These are phyloP conservation scores for Peromyscus leucopus DNA, from an alignment of 2,113 vertebrate species.

Conservation along the genomic window DNA sequence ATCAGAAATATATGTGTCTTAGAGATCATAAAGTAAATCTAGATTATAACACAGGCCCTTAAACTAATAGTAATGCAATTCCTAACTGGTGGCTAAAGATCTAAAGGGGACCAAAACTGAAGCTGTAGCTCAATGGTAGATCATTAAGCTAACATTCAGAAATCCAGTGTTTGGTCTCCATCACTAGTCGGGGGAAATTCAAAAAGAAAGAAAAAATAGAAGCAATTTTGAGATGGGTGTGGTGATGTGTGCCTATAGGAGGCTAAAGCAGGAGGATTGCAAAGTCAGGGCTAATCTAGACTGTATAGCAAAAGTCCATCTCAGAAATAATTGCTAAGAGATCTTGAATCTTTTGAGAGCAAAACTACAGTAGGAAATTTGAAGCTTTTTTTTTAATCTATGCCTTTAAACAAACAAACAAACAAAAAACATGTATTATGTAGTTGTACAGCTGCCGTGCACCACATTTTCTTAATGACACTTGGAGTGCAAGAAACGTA, in stretches of 20 bases:
- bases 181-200: neutral
- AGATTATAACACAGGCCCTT: slow-evolving; percentile 12
- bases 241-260: neutral
- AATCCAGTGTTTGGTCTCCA: neutral
- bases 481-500: slow-evolving; percentile 11
- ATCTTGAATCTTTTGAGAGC: slow-evolving; percentile 34
- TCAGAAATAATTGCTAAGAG: neutral
- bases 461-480: neutral
- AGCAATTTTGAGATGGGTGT: neutral
- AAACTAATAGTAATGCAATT: slow-evolving; percentile 1
- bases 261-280: neutral
- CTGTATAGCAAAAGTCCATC: neutral
- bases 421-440: neutral
- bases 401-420: neutral
- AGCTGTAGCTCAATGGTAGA: neutral
- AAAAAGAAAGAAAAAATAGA: neutral
- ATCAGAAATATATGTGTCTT: slow-evolving; percentile 48
- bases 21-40: neutral
- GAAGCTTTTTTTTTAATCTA: slow-evolving; percentile 17
- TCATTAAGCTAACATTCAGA: neutral
- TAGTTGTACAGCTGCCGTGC: neutral
- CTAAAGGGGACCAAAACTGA: neutral
- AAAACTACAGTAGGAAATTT: slow-evolving; percentile 32
- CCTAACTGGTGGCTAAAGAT: slow-evolving; percentile 33
- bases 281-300: neutral